Evolutionary conservation across 2,797 vertebrate species (phyloP), one percentile per base, ranked within the genome.

Genomic region (Leuciscus waleckii): DNA sequence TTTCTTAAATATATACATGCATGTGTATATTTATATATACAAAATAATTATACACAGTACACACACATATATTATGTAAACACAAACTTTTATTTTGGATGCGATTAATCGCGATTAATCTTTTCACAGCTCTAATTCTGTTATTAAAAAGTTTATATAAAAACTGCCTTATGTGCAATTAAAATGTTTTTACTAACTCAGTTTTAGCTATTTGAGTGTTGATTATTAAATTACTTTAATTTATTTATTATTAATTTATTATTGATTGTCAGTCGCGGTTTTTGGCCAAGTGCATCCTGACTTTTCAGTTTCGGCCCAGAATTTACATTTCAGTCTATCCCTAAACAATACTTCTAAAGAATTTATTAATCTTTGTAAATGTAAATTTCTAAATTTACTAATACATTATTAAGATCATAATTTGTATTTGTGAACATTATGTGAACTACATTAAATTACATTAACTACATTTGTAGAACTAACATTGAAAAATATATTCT

Each of bases 201-300:
- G 41, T 43, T 56, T 56, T 56, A 56, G 51, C 51, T 56, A 56
- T 23, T 56, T 23, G 7, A 56, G 51, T 23, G 19, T 3, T 26
- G n/a, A 13, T 14, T 61, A 61, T 61, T 61, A 61, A 2, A 61
- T 26, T 14, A 6, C 4, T 61, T 26, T 26, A 11, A 58, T n/a
- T n/a, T 0, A 61, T 13, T 61, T 0, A 26, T 61, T 61, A 11
- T 26, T n/a, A 1, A n/a, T 58, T n/a, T 1, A n/a, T n/a, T n/a
- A 10, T n/a, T 58, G 23, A n/a, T 10, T n/a, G 23, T 0, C 9
- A 11, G 1, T n/a, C 11, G 8, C 0, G 1, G 3, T n/a, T 58
- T 56, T 56, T n/a, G 21, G 8, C 54, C 2, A 51, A 51, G 49
- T 7, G 6, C 17, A 54, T 54, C 51, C 19, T 54, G 56, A 58